These are phyloP conservation scores for Xylophagus ater DNA, from an alignment of 2,888 invertebrate genomes.

Conservation along the genomic window DNA sequence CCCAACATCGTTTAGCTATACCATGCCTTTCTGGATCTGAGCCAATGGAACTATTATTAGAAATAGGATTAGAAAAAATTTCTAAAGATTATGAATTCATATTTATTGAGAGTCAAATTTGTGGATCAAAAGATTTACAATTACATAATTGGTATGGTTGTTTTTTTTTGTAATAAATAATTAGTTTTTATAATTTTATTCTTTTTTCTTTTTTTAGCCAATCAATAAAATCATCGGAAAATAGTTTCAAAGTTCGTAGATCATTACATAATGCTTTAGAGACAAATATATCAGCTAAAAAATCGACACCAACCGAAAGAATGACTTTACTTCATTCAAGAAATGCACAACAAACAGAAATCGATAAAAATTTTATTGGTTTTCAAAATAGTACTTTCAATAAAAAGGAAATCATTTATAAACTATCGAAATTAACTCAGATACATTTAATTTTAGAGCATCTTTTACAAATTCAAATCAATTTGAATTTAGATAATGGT, in stretches of 20 bases:
- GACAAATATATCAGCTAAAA: constrained; percentile 17
- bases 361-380: constrained; percentile 22
- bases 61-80: constrained; percentile 38
- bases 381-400: constrained; percentile 35
- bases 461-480: constrained; percentile 32
- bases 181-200: not conserved
- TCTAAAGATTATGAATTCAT: constrained; percentile 37
- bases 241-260: constrained; percentile 28
- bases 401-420: constrained; percentile 24
- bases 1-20: constrained; percentile 36
- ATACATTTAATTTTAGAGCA: constrained; percentile 36
- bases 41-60: constrained; percentile 36
- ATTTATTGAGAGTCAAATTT: constrained; percentile 34
- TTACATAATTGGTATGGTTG: constrained; percentile 9
- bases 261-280: constrained; percentile 31
- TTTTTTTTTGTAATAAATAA: not conserved
- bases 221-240: not conserved
- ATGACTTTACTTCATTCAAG: constrained; percentile 31
- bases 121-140: constrained; percentile 26
- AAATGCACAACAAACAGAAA: constrained; percentile 16
- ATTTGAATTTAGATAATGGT: constrained; percentile 34
- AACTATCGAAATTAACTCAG: constrained; percentile 31
- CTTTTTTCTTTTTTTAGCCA: not conserved
- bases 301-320: constrained; percentile 19
- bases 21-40: constrained; percentile 35